phyloP scores from a whole-genome alignment of 2,113 vertebrate species.

The Hyperoodon ampullatus region DNA sequence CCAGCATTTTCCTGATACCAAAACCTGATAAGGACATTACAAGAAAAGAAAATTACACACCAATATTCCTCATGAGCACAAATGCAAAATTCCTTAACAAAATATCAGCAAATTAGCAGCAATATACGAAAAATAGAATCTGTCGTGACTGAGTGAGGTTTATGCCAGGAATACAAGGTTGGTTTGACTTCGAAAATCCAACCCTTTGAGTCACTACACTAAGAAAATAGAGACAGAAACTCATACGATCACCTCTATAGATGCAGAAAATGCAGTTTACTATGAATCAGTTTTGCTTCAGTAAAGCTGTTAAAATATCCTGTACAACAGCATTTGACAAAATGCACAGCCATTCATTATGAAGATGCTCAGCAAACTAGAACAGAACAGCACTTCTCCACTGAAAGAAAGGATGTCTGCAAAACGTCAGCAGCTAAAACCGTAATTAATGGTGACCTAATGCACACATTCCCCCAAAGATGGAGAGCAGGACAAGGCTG shows the following conservation, averaged over 20 bases:
- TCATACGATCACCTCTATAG: rapidly evolving
- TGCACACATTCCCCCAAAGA: rapidly evolving
- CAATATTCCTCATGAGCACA: neutral
- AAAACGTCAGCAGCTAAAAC: neutral
- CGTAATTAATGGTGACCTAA: rapidly evolving
- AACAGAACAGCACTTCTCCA: neutral
- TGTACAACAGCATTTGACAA: rapidly evolving
- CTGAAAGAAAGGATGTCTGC: neutral
- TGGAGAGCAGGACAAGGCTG: neutral
- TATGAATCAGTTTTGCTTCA: rapidly evolving
- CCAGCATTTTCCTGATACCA: neutral
- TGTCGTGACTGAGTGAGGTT: neutral
- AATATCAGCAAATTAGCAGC: neutral
- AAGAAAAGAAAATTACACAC: neutral
- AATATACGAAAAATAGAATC: too few species aligned
- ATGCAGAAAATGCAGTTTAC: rapidly evolving
- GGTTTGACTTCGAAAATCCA: neutral
- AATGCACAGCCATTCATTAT: rapidly evolving
- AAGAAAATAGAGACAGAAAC: neutral
- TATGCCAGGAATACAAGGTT: neutral
- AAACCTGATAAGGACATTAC: neutral
- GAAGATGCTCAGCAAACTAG: neutral
- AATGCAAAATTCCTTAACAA: neutral
- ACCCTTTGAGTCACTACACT: neutral
- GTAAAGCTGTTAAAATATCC: rapidly evolving